Evolutionary conservation across 2,888 invertebrate genomes (phyloP).

Genomic region (Aradus depressus): DNA sequence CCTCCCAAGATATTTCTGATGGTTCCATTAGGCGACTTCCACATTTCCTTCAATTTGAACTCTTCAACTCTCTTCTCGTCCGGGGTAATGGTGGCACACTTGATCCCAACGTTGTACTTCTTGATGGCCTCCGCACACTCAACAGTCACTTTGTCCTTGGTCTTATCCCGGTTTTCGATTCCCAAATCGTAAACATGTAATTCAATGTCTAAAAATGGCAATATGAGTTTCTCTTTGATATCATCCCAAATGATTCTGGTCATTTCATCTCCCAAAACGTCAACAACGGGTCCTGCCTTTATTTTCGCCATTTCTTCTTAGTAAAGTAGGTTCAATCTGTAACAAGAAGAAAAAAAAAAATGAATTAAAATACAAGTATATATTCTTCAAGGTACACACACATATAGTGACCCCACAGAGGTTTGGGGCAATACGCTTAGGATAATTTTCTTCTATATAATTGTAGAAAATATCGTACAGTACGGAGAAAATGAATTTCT

Average conservation of each 20-base stretch:
- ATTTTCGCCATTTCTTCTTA: conserved; percentile 33
- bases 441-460: too few species aligned
- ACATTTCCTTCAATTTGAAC: conserved; percentile 78
- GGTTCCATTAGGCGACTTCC: conserved; percentile 83
- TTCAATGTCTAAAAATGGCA: conserved; percentile 92
- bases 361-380: too few species aligned
- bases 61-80: conserved; percentile 92
- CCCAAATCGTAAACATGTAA: conserved; percentile 89
- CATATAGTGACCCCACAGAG: too few species aligned
- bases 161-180: conserved; percentile 87
- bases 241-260: conserved; percentile 96
- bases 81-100: conserved; percentile 97
- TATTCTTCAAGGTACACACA: too few species aligned
- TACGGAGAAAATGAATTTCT: too few species aligned
- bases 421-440: too few species aligned
- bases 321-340: too few species aligned
- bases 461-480: too few species aligned
- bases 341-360: too few species aligned
- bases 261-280: conserved; percentile 92
- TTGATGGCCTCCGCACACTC: conserved; percentile 95
- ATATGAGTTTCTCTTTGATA: conserved; percentile 91
- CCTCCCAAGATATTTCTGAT: conserved; percentile 79
- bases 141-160: conserved; percentile 88
- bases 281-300: conserved; percentile 72
- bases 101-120: conserved; percentile 96